Base-by-base conservation (phyloP, 2,888 invertebrate species). In the Ditula angustiorana region DNA sequence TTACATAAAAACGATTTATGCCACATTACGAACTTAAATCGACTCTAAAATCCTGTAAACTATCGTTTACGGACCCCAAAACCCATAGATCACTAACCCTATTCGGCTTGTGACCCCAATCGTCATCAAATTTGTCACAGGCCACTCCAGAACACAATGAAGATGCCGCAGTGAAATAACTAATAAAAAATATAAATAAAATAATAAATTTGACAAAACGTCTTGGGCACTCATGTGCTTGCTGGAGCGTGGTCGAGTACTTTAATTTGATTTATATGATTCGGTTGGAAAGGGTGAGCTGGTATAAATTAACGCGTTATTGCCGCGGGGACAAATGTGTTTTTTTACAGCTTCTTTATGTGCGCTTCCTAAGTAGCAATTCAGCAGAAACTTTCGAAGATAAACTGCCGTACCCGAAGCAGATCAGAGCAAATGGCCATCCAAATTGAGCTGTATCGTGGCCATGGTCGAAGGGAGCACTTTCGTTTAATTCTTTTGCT, bases 131-230 rank as follows among this genome's bases (percentile, higher is more conserved):
- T 92, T 92, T 92, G 92, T 92, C 92, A 92, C 92, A 92, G 90
- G 80, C 86, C 86, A 91, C 91, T 91, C 88, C 82, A 88, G 76
- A 82, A 64, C 73, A 92, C 91, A 92, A 92, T 86, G 79, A 81
- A 80, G 83, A 85, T 74, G 78, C 81, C 83, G 83, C 87, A 88
- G 86, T 87, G 81, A 80, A 81, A 80, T 79, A 77, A 80, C 82
- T 83, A 89, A 91, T 90, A 90, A 92, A 91, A 88, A 89, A 87
- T 77, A 83, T 88, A 89, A 92, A 92, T 91, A 89, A 90, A 91
- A 92, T 92, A 91, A 91, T 91, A 91, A 91, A 90, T 89, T 91
- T 91, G 89, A 92, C 92, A 92, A 92, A 92, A 92, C 92, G 92
- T 92, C 92, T 92, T 92, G 87, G 88, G 88, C 91, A 88, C 92